Evolutionary conservation across 2,113 vertebrate species (phyloP).

Genomic region (Asarcornis scutulata): DNA sequence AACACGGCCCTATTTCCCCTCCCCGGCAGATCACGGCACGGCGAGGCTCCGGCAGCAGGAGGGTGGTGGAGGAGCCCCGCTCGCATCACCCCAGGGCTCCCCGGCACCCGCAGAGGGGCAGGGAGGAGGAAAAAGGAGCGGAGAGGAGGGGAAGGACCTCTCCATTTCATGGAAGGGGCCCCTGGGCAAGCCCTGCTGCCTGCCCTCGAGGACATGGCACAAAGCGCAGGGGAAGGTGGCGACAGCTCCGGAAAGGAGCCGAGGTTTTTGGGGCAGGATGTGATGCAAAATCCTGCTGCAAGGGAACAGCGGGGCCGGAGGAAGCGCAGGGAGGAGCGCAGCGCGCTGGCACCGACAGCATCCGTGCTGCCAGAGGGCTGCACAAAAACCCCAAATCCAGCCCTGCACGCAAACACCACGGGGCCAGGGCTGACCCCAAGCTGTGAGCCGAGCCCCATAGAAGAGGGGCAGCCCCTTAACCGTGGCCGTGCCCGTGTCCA

Average conservation of each 20-base stretch:
- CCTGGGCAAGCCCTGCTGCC: not conserved
- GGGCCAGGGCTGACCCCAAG: accelerated
- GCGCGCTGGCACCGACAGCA: accelerated
- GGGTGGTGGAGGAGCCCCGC: no score
- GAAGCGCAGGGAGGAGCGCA: not conserved
- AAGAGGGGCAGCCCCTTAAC: not conserved
- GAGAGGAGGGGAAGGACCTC: not conserved
- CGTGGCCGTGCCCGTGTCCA: accelerated
- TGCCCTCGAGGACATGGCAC: not conserved
- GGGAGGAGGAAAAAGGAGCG: not conserved
- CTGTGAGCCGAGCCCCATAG: accelerated
- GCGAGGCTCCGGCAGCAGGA: not conserved
- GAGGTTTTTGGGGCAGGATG: not conserved
- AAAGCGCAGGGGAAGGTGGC: not conserved
- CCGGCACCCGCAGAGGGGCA: not conserved
- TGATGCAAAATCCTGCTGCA: not conserved
- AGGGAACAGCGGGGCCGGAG: accelerated
- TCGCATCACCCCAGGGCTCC: not conserved
- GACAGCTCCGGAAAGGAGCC: not conserved
- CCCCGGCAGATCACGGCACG: not conserved
- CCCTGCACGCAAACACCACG: accelerated
- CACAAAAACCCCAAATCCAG: not conserved
- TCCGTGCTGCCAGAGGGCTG: not conserved
- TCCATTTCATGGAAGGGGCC: not conserved
- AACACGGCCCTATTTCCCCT: not conserved